These are phyloP conservation scores for Tachina lurida DNA, from an alignment of 2,888 invertebrate species.

Conservation along the genomic window DNA sequence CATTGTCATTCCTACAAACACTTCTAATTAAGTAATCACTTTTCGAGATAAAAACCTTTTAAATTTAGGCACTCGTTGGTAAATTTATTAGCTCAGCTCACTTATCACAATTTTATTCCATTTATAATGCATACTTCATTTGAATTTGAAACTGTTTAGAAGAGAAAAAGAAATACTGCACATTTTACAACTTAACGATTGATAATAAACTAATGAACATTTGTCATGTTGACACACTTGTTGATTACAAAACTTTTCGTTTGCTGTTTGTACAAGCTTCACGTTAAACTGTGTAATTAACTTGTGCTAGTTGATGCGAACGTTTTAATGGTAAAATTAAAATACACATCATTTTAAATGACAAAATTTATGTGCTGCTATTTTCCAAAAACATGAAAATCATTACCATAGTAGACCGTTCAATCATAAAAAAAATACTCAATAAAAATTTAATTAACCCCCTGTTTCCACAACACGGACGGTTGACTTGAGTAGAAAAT, in stretches of 20 bases:
- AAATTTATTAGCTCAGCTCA: no score
- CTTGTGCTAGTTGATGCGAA: background rate
- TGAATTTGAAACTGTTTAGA: background rate
- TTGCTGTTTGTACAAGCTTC: background rate
- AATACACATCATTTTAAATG: background rate
- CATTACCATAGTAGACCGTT: background rate
- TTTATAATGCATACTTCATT: no score
- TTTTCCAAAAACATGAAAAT: background rate
- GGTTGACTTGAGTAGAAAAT: no score
- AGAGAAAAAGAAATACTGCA: background rate
- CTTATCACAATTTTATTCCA: no score
- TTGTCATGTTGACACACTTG: conserved; percentile 62
- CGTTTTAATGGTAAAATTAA: background rate
- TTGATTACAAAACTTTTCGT: conserved; percentile 33
- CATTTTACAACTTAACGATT: conserved; percentile 16
- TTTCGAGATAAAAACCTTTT: no score
- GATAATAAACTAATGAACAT: conserved; percentile 56
- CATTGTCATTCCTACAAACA: no score
- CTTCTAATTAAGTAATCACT: no score
- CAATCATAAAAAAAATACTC: background rate
- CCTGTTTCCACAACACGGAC: no score
- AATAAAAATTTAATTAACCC: background rate
- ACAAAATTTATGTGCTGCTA: background rate
- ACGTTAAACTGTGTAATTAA: conserved; percentile 1
- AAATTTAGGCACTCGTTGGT: no score